These are phyloP conservation scores for Xestia xanthographa DNA, from an alignment of 2,888 invertebrate species.

Conservation along the genomic window DNA sequence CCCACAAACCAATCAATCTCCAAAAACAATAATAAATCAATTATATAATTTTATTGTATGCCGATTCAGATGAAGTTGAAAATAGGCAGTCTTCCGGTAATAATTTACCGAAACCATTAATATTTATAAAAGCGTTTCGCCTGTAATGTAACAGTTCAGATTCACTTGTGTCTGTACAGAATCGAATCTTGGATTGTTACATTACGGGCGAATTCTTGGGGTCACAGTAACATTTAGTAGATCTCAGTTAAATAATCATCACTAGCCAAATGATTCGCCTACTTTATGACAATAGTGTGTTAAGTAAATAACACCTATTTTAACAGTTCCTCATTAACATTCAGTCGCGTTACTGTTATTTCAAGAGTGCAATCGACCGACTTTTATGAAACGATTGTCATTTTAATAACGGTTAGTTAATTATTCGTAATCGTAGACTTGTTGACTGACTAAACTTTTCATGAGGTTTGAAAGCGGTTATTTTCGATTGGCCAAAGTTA, in stretches of 20 bases:
- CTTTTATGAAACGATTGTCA: conserved; percentile 24
- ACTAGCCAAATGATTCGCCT: not conserved
- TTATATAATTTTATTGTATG: too few relatives aligned
- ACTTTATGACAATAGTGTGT: not conserved
- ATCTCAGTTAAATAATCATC: not conserved
- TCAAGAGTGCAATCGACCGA: conserved; percentile 39
- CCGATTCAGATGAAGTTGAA: too few relatives aligned
- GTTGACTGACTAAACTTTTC: not conserved
- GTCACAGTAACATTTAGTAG: not conserved
- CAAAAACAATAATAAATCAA: too few relatives aligned
- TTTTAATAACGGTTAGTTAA: conserved; percentile 39
- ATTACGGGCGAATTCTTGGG: too few relatives aligned
- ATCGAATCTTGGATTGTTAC: too few relatives aligned
- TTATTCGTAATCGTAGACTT: conserved; percentile 13
- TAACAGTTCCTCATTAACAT: conserved; percentile 28
- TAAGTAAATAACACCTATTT: conserved; percentile 31
- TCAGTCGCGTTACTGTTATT: conserved; percentile 24
- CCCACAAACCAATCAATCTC: too few relatives aligned
- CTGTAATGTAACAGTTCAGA: too few relatives aligned
- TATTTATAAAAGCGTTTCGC: too few relatives aligned
- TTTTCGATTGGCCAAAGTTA: not conserved
- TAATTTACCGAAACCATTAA: too few relatives aligned
- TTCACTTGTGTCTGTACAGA: too few relatives aligned
- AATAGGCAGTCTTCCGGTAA: too few relatives aligned
- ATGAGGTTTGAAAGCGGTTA: not conserved